Base-by-base conservation (phyloP, 2,888 invertebrate species). In the Hyposoter dolosus region DNA sequence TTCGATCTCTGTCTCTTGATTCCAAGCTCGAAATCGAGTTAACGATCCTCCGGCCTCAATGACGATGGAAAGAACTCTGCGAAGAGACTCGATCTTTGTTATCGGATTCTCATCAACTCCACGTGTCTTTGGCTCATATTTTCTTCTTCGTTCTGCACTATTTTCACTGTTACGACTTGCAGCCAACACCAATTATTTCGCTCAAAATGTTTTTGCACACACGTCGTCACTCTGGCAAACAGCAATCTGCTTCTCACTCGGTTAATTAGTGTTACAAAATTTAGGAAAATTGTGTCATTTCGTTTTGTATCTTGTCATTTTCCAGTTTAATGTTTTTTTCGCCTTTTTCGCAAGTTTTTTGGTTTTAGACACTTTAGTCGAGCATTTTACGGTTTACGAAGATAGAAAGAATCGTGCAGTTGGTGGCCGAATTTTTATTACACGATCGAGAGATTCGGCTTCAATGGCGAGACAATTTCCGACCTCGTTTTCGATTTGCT, bases 231-330 rank as follows among this genome's bases (percentile, higher is more conserved):
- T 23, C 60, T 28, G 12, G 28, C 28, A 60, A 60, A 28, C 60
- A 15, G 6, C 12, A 15, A 28, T 28, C 15, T 15, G 28, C 15
- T 6, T 35, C 35, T 35, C 6, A 35, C 28, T 60, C 23, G n/a
- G 28, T 66, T 63, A 45, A 45, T 68, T 10, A 19, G 15, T 45
- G 45, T 45, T 43, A 45, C 45, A 69, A 45, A 45, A 15, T 12
- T 43, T 17, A 15, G 0, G n/a, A 69, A 15, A 69, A 69, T 15
- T 10, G n/a, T 45, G n/a, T 43, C 5, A 69, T 23, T 12, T 15
- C 1, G 15, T 69, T 6, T 69, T 69, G 43, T 43, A 45, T 69
- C 69, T 45, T n/a, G 69, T 43, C 45, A 71, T 71, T 15, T 28
- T 47, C 3, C 17, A 28, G 35, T 43, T 66, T 19, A 1, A 35